A percentile compares a stretch with the other conserved stretches of the same genome.
phyloP scores from a whole-genome alignment of 2,888 invertebrate genomes.

The Eurois occulta region DNA sequence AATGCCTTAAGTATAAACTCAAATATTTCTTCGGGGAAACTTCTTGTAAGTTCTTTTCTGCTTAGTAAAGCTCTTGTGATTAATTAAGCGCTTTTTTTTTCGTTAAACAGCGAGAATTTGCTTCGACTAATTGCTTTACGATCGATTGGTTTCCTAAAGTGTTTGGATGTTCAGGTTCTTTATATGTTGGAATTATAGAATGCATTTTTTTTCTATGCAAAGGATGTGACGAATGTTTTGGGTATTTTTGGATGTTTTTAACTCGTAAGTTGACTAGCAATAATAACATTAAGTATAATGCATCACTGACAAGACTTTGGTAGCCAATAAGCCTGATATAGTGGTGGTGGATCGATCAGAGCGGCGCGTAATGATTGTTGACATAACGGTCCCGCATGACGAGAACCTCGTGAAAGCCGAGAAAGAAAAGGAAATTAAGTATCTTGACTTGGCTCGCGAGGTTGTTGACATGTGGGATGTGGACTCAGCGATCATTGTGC shows the following conservation, averaged over 20 bases:
- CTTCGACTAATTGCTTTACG: constrained; percentile 63
- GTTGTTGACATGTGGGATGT: too few species aligned
- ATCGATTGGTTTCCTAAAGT: constrained; percentile 59
- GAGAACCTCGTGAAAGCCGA: too few species aligned
- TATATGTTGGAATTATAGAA: constrained; percentile 16
- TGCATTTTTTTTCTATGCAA: neutral
- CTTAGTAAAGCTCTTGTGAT: constrained; percentile 68
- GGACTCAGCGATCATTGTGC: too few species aligned
- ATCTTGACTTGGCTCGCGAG: too few species aligned
- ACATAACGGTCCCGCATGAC: too few species aligned
- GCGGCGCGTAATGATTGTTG: too few species aligned
- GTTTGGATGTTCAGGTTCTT: constrained; percentile 40
- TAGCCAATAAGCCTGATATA: too few species aligned
- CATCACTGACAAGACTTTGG: too few species aligned
- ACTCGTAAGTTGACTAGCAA: neutral
- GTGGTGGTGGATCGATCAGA: too few species aligned
- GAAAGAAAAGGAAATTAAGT: too few species aligned
- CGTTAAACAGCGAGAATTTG: constrained; percentile 64
- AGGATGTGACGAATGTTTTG: too few species aligned
- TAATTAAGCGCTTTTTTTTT: constrained; percentile 64
- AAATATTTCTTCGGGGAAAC: constrained; percentile 66
- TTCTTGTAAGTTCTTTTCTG: constrained; percentile 66
- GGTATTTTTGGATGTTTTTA: neutral
- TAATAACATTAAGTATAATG: too few species aligned
- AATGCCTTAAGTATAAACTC: constrained; percentile 60